phyloP scores from a whole-genome alignment of 2,113 vertebrate species.

The Erpornis zantholeuca region DNA sequence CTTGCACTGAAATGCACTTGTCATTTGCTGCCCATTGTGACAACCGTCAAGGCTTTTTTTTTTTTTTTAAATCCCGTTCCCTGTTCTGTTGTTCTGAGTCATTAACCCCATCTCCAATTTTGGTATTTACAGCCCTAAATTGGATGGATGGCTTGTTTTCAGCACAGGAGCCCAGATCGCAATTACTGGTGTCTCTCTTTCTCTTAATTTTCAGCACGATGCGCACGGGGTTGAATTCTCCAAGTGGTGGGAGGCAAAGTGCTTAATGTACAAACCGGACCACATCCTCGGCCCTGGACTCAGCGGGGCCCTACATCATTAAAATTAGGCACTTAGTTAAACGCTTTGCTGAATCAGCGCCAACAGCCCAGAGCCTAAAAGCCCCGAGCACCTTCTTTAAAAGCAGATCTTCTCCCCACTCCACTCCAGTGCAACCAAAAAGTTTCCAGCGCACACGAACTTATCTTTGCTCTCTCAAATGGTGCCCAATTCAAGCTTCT shows the following conservation, averaged over 20 bases:
- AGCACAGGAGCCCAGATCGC: not conserved
- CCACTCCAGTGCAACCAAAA: not conserved
- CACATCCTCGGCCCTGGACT: not conserved
- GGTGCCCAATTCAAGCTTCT: constrained; percentile 41
- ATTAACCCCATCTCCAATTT: constrained; percentile 4
- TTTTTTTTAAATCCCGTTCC: not conserved
- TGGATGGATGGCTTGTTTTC: constrained; percentile 1
- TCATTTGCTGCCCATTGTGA: constrained; percentile 9
- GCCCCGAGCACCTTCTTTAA: not conserved
- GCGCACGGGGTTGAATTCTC: not conserved
- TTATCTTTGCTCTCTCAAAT: constrained; percentile 37
- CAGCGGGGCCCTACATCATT: not conserved
- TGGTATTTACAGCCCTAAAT: constrained; percentile 10
- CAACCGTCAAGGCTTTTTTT: not conserved
- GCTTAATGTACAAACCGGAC: not conserved
- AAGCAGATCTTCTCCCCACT: not conserved
- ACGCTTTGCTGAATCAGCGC: not conserved
- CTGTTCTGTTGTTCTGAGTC: not conserved
- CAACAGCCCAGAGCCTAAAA: not conserved
- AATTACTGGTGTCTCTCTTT: not conserved
- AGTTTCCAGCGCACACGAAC: not conserved
- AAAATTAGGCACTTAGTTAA: constrained; percentile 4
- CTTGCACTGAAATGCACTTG: constrained; percentile 21
- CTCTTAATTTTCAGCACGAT: not conserved
- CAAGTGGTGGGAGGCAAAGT: not conserved